phyloP scores from a whole-genome alignment of 2,888 invertebrate species.

The Lochmaea capreae region DNA sequence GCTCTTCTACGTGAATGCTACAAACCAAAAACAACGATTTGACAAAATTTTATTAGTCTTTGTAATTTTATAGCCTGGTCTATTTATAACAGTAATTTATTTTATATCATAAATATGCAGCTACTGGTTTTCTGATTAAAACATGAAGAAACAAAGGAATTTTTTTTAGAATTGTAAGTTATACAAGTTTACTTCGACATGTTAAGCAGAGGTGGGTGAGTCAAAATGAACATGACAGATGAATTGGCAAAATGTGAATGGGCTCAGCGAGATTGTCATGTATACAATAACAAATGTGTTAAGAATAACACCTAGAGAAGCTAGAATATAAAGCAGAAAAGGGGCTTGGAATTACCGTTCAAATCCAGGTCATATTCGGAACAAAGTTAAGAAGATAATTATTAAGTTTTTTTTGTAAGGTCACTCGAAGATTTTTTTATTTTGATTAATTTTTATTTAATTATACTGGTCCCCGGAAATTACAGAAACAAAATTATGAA shows the following conservation, averaged over 20 bases:
- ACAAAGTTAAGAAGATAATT: no score
- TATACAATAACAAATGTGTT: conserved; percentile 10
- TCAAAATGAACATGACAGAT: conserved; percentile 5
- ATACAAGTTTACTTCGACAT: conserved; percentile 10
- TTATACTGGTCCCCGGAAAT: no score
- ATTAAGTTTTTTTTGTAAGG: no score
- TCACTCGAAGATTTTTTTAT: no score
- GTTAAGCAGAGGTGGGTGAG: not conserved
- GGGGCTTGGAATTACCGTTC: not conserved
- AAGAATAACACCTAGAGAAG: conserved; percentile 7
- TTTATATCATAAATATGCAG: not conserved
- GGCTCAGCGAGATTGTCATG: not conserved
- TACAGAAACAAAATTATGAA: no score
- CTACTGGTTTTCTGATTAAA: conserved; percentile 26
- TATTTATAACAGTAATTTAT: not conserved
- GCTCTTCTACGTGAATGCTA: no score
- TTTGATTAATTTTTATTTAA: no score
- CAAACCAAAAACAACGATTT: not conserved
- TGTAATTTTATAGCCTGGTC: not conserved
- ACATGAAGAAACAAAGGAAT: conserved; percentile 15
- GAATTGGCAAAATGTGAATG: conserved; percentile 8
- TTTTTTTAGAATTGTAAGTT: conserved; percentile 14
- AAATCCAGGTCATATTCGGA: no score
- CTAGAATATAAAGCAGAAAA: not conserved
- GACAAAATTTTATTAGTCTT: not conserved